Percentiles rank a stretch among this genome's conserved stretches.
phyloP scores from a whole-genome alignment of 2,113 vertebrate species.

The Smithornis capensis region DNA sequence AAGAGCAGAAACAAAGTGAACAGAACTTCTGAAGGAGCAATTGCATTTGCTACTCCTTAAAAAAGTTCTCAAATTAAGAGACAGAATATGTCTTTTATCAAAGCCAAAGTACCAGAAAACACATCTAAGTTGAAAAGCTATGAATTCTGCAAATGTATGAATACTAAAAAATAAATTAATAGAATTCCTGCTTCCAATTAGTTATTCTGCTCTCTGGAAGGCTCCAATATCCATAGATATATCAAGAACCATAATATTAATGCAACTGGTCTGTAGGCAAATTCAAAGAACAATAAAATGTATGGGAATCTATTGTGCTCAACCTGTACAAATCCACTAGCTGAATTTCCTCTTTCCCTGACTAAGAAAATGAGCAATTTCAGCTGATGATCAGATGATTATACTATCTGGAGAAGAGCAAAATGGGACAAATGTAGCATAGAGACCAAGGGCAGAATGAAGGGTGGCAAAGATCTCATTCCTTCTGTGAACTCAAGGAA shows the following conservation, averaged over 20 bases:
- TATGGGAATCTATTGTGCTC: background rate
- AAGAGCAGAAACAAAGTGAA: slow-evolving; percentile 4
- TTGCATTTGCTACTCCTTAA: background rate
- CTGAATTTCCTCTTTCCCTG: background rate
- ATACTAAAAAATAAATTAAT: background rate
- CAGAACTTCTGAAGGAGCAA: background rate
- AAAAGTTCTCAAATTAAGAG: background rate
- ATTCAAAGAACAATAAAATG: background rate
- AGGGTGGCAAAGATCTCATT: background rate
- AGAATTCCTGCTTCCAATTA: background rate
- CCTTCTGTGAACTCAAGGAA: background rate
- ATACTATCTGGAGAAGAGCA: background rate
- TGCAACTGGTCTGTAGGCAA: background rate
- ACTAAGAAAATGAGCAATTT: background rate
- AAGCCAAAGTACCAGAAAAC: background rate
- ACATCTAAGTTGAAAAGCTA: background rate
- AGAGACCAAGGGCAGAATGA: background rate
- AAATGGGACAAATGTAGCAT: background rate
- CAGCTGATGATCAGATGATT: background rate
- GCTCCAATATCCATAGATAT: background rate
- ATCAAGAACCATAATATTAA: background rate
- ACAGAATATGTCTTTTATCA: background rate
- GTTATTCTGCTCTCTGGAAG: background rate
- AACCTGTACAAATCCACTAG: background rate
- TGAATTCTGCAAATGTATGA: background rate